Percentiles rank a stretch among this genome's conserved stretches.
Evolutionary conservation across 2,113 vertebrate species (phyloP).

Genomic region (Mormyrus lacerda): DNA sequence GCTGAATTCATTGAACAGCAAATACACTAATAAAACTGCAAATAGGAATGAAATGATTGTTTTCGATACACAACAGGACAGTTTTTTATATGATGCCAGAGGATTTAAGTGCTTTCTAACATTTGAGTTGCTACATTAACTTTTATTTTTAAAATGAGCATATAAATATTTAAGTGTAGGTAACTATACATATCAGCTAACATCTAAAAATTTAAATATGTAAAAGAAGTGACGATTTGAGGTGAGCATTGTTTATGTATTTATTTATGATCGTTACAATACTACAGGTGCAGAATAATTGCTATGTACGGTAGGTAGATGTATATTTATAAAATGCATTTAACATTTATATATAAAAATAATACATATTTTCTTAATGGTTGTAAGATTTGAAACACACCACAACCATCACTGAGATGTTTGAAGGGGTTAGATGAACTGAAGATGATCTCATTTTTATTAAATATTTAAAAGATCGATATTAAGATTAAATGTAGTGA

Average conservation of each 20-base stretch:
- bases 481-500: not conserved
- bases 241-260: not conserved
- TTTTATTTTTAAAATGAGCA: not conserved
- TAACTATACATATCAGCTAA: not conserved
- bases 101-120: not conserved
- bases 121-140: not conserved
- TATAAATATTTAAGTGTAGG: not conserved
- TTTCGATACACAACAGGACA: not conserved
- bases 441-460: not conserved
- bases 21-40: not conserved
- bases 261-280: not conserved
- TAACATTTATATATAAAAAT: not conserved
- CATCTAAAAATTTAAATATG: not conserved
- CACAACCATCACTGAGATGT: not conserved
- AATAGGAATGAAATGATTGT: not conserved
- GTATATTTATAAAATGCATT: not conserved
- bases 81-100: not conserved
- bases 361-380: not conserved
- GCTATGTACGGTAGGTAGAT: not conserved
- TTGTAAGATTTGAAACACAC: too few relatives aligned
- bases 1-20: not conserved
- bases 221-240: not conserved
- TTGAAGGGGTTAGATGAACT: not conserved
- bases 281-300: not conserved
- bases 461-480: not conserved